Evolutionary conservation across 1,140 invertebrate genomes (phyloP), one percentile per base, ranked within the genome.

Genomic region (Elymnias hypermnestra): DNA sequence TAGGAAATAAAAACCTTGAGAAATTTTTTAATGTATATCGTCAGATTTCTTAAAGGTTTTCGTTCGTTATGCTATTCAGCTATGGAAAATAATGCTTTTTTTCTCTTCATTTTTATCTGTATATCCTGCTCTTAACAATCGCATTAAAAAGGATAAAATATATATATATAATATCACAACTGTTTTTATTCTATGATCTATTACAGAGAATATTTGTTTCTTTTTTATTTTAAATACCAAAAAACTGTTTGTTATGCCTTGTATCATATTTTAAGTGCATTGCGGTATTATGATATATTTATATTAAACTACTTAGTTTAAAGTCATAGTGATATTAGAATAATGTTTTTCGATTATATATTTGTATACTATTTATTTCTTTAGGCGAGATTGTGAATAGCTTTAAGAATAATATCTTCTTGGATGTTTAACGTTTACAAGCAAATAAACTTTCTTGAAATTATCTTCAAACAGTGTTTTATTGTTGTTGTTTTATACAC

Each of bases 281-380:
- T 40, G 23, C 17, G 38, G 29, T 52, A 44, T 48, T 48, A 44
- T 38, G 31, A 40, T 44, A 43, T 53, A 57, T 49, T 52, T 60
- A n/a, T 55, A 46, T n/a, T n/a, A 62, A 64, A 57, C 63, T 54
- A 56, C 53, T 70, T 63, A 69, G 60, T 77, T 69, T 63, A 74
- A 73, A 70, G 57, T 72, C 57, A 72, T 83, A 83, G 77, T 83
- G 79, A 83, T 83, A 83, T 52, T 83, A 83, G 75, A 69, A 29
- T 83, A 79, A 76, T 60, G 65, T 71, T 79, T n/a, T 83, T 71
- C 66, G 59, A 70, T 71, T 72, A 74, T 70, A 78, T 77, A 74
- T 77, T 76, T 77, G 65, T 79, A 72, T 66, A 71, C 61, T 81
- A 84, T 82, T 82, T 79, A 82, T 84, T 78, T 78, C 61, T 70